Evolutionary conservation across 2,113 vertebrate species (phyloP), one percentile per base, ranked within the genome.

Genomic region (Zosterops borbonicus): DNA sequence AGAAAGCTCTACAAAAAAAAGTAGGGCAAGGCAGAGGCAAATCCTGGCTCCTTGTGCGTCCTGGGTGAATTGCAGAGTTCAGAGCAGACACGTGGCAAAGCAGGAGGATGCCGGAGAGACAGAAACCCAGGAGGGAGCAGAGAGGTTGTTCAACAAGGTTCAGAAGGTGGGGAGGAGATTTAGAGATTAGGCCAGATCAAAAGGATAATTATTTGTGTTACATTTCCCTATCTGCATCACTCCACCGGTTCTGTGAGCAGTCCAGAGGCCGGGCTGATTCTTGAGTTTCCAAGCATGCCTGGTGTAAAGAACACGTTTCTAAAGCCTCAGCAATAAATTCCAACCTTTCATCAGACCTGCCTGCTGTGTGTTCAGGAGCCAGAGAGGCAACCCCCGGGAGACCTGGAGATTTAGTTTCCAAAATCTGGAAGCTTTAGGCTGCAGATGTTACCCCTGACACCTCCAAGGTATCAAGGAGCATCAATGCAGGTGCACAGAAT

Each of bases 181-280:
- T 59, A 81, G 89, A 93, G 95, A 95, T 96, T 92, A 95, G 2
- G 0, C 35, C 64, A 89, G 92, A 96, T 96, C 95, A 96, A 94
- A 96, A 90, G 92, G 68, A 63, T 90, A 83, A 95, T 96, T 95
- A 90, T 90, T 93, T 95, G 81, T 74, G 83, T 74, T 95, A 11
- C 81, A 41, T 86, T 83, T 95, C 76, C 86, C 89, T 93, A 90
- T 90, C 92, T 90, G 89, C 76, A 70, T 64, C 80, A 19, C 95
- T 60, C 52, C 39, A 92, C 96, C 37, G 35, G 95, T 95, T 97
- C 35, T 12, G 80, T 4, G 0, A 94, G 96, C 50, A 74, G 33
- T 29, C 0, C 1, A 71, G 74, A 1, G 6, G 37, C 76, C 6
- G 0, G 8, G 59, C 84, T 46, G 81, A 70, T 73, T 87, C 80